These are phyloP conservation scores for Zygaena filipendulae DNA, from an alignment of 2,888 invertebrate genomes.

Conservation along the genomic window DNA sequence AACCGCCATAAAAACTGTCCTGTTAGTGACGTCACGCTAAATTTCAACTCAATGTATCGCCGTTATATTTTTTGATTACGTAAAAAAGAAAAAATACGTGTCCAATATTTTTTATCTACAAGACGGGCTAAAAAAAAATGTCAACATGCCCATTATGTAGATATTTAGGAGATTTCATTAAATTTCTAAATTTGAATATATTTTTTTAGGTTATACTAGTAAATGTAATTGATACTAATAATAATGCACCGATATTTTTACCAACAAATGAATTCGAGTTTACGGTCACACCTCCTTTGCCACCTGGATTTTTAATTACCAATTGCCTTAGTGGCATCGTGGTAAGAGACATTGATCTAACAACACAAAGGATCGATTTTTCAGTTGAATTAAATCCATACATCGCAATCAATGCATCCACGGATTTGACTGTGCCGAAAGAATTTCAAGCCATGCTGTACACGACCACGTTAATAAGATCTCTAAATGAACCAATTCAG, in stretches of 20 bases:
- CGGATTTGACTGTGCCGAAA: slow-evolving; percentile 31
- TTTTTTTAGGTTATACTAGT: slow-evolving; percentile 46
- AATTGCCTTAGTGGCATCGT: slow-evolving; percentile 42
- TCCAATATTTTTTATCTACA: too few species aligned
- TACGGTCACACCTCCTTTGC: slow-evolving; percentile 53
- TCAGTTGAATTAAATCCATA: slow-evolving; percentile 37
- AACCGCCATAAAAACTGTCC: too few species aligned
- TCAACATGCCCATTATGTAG: too few species aligned
- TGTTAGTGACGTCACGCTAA: too few species aligned
- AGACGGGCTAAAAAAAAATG: too few species aligned
- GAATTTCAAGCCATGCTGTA: slow-evolving; percentile 38
- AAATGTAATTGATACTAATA: slow-evolving; percentile 57
- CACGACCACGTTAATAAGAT: slow-evolving; percentile 40
- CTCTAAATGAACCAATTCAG: slow-evolving; percentile 33
- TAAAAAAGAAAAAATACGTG: too few species aligned
- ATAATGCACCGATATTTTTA: slow-evolving; percentile 47
- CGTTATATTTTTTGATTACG: too few species aligned
- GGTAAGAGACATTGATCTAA: slow-evolving; percentile 63
- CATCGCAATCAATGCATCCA: slow-evolving; percentile 33
- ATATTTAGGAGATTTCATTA: too few species aligned
- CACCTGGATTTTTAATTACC: slow-evolving; percentile 48
- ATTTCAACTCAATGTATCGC: too few species aligned
- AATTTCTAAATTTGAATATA: too few species aligned
- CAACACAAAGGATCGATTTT: slow-evolving; percentile 47
- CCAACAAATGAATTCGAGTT: slow-evolving; percentile 33